Evolutionary conservation across 2,888 invertebrate genomes (phyloP).

Genomic region (Teleogryllus oceanicus): DNA sequence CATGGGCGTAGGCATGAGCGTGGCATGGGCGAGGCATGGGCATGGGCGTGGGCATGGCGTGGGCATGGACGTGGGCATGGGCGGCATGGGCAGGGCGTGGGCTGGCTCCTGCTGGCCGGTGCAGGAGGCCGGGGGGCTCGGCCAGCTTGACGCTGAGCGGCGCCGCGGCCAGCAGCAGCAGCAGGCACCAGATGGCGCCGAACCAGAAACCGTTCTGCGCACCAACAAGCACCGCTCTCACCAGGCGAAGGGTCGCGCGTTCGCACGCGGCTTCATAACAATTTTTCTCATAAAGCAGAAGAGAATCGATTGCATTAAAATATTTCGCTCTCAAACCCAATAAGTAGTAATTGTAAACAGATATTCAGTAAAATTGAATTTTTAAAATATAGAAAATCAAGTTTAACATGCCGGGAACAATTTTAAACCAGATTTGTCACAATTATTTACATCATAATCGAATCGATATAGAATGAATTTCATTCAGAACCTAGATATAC

Average conservation of each 20-base stretch:
- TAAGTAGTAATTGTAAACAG: not conserved
- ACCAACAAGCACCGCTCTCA: slow-evolving; percentile 34
- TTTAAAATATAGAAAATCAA: no score
- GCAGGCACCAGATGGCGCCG: slow-evolving; percentile 56
- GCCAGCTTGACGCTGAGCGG: slow-evolving; percentile 51
- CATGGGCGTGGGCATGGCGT: not conserved
- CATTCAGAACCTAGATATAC: no score
- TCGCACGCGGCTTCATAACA: no score
- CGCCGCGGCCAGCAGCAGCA: slow-evolving; percentile 58
- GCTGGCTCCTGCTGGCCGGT: no score
- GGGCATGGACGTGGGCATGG: not conserved
- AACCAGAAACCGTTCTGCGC: slow-evolving; percentile 68
- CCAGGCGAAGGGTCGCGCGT: not conserved
- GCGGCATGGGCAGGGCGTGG: not conserved
- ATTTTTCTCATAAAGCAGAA: no score
- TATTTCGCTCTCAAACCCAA: not conserved
- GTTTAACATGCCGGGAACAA: no score
- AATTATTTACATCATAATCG: no score
- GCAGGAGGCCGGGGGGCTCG: slow-evolving; percentile 36
- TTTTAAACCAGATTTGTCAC: no score
- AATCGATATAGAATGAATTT: no score
- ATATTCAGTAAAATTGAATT: not conserved
- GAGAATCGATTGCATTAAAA: no score
- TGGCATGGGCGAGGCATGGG: not conserved
- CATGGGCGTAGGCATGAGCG: not conserved